These are phyloP conservation scores for Pithys albifrons DNA, from an alignment of 2,113 vertebrate species.

Conservation along the genomic window DNA sequence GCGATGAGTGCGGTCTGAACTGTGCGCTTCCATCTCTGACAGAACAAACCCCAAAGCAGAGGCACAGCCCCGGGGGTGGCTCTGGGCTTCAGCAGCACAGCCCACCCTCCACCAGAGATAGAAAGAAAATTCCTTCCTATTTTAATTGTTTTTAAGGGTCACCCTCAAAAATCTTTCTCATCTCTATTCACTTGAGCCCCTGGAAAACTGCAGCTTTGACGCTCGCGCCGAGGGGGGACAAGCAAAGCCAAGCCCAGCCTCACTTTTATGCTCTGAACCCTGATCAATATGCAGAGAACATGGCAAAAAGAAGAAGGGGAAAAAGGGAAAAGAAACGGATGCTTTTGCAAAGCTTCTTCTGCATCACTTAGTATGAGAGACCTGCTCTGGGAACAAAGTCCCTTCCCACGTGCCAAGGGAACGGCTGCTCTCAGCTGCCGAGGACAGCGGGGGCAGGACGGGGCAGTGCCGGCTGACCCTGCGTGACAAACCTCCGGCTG, in stretches of 20 bases:
- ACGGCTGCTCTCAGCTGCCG: not conserved
- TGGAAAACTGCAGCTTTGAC: not conserved
- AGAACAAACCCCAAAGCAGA: not conserved
- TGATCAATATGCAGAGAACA: constrained; percentile 16
- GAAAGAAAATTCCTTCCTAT: not conserved
- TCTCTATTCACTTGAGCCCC: not conserved
- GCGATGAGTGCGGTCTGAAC: rapidly evolving
- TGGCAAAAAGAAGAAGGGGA: not conserved
- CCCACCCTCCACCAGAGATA: not conserved
- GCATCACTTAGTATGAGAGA: not conserved
- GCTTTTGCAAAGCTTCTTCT: not conserved
- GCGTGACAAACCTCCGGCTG: not conserved
- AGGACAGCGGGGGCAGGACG: not conserved
- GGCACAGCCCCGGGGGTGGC: not conserved
- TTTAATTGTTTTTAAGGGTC: not conserved
- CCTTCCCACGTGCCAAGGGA: not conserved
- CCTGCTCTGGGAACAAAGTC: not conserved
- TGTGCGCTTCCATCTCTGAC: rapidly evolving
- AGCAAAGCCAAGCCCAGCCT: not conserved
- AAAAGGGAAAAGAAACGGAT: not conserved
- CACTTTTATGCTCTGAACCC: not conserved
- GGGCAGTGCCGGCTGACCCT: not conserved
- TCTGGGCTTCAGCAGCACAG: not conserved
- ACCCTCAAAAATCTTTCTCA: not conserved
- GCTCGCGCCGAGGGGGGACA: not conserved